These are phyloP conservation scores for Salvelinus namaycush DNA, from an alignment of 2,113 vertebrate species.

Conservation along the genomic window DNA sequence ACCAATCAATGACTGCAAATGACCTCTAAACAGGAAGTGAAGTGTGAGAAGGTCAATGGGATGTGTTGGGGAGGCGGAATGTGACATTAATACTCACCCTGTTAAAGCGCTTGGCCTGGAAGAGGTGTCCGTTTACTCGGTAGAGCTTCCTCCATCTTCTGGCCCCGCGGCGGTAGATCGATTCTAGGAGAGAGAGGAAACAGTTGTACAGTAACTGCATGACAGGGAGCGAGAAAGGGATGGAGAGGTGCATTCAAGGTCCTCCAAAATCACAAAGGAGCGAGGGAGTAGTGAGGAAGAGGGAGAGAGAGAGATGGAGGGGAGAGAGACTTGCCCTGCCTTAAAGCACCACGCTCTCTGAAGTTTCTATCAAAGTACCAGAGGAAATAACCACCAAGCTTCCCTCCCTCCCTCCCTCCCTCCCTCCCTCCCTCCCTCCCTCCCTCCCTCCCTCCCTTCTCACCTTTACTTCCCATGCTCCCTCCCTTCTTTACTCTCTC, in stretches of 20 bases:
- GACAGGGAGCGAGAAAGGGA: constrained; percentile 1
- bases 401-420: not conserved
- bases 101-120: constrained; percentile 99
- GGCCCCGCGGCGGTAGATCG: constrained; percentile 96
- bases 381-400: too few relatives aligned
- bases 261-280: not conserved
- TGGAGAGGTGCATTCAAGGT: not conserved
- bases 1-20: not conserved
- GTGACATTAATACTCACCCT: constrained; percentile 82
- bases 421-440: constrained; percentile 7
- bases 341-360: too few relatives aligned
- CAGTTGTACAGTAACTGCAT: constrained; percentile 65
- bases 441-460: constrained; percentile 1
- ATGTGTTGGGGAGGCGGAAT: too few relatives aligned
- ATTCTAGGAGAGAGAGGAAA: constrained; percentile 81
- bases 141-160: constrained; percentile 99
- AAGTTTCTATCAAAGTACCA: too few relatives aligned
- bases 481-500: not conserved
- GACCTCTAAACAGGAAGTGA: not conserved
- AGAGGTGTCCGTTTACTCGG: constrained; percentile 97
- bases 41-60: too few relatives aligned
- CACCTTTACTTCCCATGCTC: not conserved
- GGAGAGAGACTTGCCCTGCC: too few relatives aligned
- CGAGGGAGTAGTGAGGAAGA: not conserved
- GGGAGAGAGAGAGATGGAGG: not conserved